These are phyloP conservation scores for Muscicapa striata DNA, from an alignment of 2,797 vertebrate genomes.

Conservation along the genomic window DNA sequence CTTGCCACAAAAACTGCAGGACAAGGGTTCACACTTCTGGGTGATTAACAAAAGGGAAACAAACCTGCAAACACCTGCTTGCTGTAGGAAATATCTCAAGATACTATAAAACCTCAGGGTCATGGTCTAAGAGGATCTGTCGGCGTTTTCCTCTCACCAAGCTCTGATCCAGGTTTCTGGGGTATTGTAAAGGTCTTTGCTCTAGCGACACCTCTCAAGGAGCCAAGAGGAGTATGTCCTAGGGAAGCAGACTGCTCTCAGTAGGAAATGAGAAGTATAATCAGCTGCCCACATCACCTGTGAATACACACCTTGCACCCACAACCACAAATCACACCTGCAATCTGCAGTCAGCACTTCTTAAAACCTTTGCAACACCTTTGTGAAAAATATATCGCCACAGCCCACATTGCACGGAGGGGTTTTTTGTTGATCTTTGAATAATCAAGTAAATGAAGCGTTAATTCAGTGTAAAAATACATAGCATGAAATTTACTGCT, in stretches of 20 bases:
- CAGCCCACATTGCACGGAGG: fast-evolving
- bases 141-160: not conserved
- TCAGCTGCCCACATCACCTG: not conserved
- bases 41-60: not conserved
- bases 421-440: not conserved
- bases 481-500: not conserved
- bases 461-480: not conserved
- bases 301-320: not conserved
- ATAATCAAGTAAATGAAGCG: not conserved
- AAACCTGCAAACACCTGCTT: not conserved
- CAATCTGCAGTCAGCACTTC: not conserved
- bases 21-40: not conserved
- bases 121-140: not conserved
- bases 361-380: not conserved
- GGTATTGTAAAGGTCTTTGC: not conserved
- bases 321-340: not conserved
- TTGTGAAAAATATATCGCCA: not conserved
- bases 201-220: not conserved
- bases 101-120: not conserved
- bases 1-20: not conserved
- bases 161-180: not conserved
- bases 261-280: not conserved
- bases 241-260: not conserved
- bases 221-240: not conserved
- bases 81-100: not conserved